Evolutionary conservation across 2,888 invertebrate genomes (phyloP).

Genomic region (Spilosoma lubricipeda): DNA sequence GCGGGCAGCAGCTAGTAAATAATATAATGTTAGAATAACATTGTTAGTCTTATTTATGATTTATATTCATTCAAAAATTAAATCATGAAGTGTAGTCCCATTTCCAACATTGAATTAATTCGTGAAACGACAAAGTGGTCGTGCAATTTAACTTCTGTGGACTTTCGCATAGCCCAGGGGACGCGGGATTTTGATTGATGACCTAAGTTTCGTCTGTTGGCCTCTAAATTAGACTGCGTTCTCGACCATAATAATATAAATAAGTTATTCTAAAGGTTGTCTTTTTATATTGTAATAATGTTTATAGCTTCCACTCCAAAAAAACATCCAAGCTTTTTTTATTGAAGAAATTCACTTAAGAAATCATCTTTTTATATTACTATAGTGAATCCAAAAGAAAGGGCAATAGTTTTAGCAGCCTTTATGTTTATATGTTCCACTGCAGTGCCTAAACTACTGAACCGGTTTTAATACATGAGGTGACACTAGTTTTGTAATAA

Average conservation of each 20-base stretch:
- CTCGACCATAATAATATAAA: constrained; percentile 21
- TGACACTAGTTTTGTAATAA: no score
- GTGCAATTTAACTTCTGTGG: constrained; percentile 50
- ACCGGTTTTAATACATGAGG: no score
- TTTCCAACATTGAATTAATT: constrained; percentile 46
- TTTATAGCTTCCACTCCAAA: no score
- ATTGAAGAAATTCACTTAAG: no score
- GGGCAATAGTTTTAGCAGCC: no score
- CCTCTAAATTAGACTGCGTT: constrained; percentile 33
- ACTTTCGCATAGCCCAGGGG: constrained; percentile 34
- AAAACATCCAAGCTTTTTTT: no score
- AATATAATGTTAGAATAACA: no score
- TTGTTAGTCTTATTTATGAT: background rate
- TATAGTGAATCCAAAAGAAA: no score
- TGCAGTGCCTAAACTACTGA: no score
- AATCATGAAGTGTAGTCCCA: constrained; percentile 15
- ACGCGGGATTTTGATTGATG: constrained; percentile 51
- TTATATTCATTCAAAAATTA: background rate
- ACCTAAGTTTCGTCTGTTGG: constrained; percentile 38
- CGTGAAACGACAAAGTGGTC: constrained; percentile 36
- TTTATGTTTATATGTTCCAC: no score
- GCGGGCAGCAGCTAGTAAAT: no score
- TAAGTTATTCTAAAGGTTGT: background rate
- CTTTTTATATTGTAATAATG: background rate
- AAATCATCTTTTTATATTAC: no score